Base-by-base conservation (phyloP, 2,888 invertebrate genomes). In the Sipunculus nudus region DNA sequence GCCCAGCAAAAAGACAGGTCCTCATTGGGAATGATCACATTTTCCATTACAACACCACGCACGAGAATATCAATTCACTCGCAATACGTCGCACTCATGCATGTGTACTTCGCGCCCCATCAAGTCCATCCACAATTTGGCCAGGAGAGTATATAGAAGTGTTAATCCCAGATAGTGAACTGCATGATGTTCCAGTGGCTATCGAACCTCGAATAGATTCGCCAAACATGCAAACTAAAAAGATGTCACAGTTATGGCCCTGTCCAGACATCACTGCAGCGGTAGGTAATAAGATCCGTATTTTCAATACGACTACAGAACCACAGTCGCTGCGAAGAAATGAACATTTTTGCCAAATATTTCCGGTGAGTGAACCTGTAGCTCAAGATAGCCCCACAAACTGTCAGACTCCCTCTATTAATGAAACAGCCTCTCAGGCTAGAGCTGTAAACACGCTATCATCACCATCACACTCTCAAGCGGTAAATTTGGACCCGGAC, bases 1-100 rank as follows among this genome's bases (percentile, higher is more conserved):
- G 66, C 10, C 65, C 66, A 3, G 56, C 64, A 16, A 64, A 59
- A 39, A 59, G 59, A 26, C 46, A 58, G 47, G 55, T 68, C 13
- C 21, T 21, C 21, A 8, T 46, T 6, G 21, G 46, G n/a, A 28
- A 46, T 46, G 46, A 23, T n/a, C n/a, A n/a, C n/a, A n/a, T n/a
- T n/a, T n/a, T n/a, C n/a, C n/a, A n/a, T n/a, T n/a, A n/a, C n/a
- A n/a, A n/a, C n/a, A n/a, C n/a, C n/a, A n/a, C n/a, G n/a, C n/a
- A n/a, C n/a, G n/a, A n/a, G n/a, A n/a, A n/a, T n/a, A n/a, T n/a
- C n/a, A n/a, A n/a, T n/a, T n/a, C n/a, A n/a, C n/a, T n/a, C n/a
- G n/a, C n/a, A n/a, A 23, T 8, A 23, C 5, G 25, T 25, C 46
- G 46, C 25, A 46, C 23, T 23, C 6, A n/a, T 6, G 6, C 46